Conservation (phyloP, 92 coral and sea anemone species). For the Meandrina meandrites region DNA sequence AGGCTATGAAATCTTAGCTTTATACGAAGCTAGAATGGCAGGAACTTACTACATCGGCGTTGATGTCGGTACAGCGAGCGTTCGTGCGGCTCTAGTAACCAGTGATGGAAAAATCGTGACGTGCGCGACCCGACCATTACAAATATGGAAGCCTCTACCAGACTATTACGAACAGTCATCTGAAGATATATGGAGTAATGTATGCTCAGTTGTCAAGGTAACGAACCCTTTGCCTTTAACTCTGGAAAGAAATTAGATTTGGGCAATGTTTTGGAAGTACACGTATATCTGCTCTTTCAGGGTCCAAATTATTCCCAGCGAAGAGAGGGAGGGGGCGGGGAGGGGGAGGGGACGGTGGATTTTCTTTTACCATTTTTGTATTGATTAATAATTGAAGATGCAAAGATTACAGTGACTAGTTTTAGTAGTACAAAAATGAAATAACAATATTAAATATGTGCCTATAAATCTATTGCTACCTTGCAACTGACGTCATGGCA, state of each 20-base stretch:
- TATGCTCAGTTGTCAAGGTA: slow-evolving; percentile 90
- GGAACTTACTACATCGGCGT: slow-evolving; percentile 70
- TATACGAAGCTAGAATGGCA: neutral
- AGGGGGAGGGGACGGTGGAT: neutral
- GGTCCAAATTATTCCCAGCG: no score
- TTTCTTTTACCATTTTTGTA: no score
- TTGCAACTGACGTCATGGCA: no score
- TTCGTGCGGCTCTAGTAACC: slow-evolving; percentile 82
- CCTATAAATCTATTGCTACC: no score
- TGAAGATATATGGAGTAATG: slow-evolving; percentile 74
- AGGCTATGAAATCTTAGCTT: neutral
- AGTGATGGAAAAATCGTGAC: slow-evolving; percentile 64
- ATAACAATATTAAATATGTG: no score
- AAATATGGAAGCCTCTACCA: slow-evolving; percentile 71
- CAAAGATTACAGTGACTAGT: no score
- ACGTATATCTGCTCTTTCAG: no score
- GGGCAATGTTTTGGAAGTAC: neutral
- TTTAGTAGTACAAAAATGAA: no score
- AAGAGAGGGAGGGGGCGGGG: neutral
- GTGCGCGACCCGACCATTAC: slow-evolving; percentile 58
- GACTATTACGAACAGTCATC: slow-evolving; percentile 81
- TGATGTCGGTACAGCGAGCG: slow-evolving; percentile 93
- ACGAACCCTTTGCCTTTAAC: neutral
- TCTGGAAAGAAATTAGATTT: no score
- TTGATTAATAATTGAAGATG: no score